Evolutionary conservation across 2,113 vertebrate species (phyloP), one percentile per base, ranked within the genome.

Genomic region (Gobius niger): DNA sequence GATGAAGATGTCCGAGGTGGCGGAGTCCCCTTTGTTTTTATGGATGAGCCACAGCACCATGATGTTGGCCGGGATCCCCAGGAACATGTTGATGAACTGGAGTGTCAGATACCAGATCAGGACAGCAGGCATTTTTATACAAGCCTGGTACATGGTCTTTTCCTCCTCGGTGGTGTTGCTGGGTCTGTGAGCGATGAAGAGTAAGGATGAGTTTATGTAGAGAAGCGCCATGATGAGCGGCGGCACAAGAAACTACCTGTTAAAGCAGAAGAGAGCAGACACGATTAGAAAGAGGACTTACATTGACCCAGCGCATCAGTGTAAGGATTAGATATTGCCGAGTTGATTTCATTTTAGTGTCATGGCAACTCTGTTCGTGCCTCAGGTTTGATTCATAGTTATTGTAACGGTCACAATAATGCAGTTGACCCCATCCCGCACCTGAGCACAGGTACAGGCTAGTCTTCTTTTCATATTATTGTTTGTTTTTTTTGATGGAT

Each of bases 61-160:
- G 72, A 92, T 6, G 72, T 94, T 93, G 47, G 91, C 84, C 0
- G 93, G 93, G 71, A 92, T 87, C 46, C 92, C 93, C 64, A 93
- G 52, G 72, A 92, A 85, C 90, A 94, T 92, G 86, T 93, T 93
- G n/a, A 89, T 66, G 44, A 92, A 85, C 87, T 93, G 91, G 66
- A 93, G 72, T 52, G 51, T 15, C 49, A 93, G 59, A 64, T 93
- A 93, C 78, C 90, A 92, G 44, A 92, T 77, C 16, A 93, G n/a
- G 2, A 88, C 75, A 0, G 46, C 69, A 0, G 90, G 91, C 84
- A 89, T 91, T 66, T 84, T 16, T 42, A 47, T 75, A 61, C 92
- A 93, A 0, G 0, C 1, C 57, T 86, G 80, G 0, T 85, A 92
- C n/a, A 90, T 18, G 0, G 91, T 92, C 67, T 42, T 15, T 3